These are phyloP conservation scores for Catamblyrhynchus diadema DNA, from an alignment of 2,797 vertebrate genomes.

Conservation along the genomic window DNA sequence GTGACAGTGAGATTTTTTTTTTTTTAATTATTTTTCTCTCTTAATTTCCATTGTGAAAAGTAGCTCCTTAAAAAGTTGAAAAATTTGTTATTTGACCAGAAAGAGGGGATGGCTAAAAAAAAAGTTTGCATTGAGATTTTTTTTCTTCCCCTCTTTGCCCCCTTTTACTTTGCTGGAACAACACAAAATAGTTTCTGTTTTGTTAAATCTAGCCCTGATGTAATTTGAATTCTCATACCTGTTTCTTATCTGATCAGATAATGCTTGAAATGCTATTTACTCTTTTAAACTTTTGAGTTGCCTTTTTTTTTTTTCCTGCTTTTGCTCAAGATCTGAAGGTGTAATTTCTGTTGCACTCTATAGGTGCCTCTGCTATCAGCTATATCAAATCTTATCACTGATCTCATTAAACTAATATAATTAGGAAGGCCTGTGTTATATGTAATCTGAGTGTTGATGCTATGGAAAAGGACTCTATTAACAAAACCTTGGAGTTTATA, in stretches of 20 bases:
- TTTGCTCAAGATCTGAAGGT: not conserved
- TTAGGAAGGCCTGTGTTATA: not conserved
- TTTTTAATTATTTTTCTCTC: not conserved
- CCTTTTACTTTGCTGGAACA: not conserved
- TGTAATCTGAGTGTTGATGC: not conserved
- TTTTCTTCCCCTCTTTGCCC: not conserved
- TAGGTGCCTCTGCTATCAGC: not conserved
- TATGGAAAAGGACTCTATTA: not conserved
- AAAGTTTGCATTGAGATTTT: not conserved
- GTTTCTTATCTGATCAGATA: not conserved
- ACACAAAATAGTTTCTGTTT: not conserved
- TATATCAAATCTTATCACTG: not conserved
- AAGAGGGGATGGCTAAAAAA: not conserved
- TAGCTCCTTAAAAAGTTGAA: not conserved
- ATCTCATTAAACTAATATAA: not conserved
- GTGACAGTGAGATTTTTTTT: accelerated
- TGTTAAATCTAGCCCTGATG: not conserved
- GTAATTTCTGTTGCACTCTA: not conserved
- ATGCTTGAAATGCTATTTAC: not conserved
- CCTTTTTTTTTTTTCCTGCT: not conserved
- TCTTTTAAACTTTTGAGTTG: not conserved
- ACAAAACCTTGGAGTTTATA: not conserved
- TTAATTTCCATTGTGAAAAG: not conserved
- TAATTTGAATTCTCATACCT: not conserved
- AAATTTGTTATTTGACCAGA: not conserved